Percentiles rank a stretch among this genome's conserved stretches.
Conservation (phyloP, 2,113 vertebrate genomes). For the Orycteropus afer region DNA sequence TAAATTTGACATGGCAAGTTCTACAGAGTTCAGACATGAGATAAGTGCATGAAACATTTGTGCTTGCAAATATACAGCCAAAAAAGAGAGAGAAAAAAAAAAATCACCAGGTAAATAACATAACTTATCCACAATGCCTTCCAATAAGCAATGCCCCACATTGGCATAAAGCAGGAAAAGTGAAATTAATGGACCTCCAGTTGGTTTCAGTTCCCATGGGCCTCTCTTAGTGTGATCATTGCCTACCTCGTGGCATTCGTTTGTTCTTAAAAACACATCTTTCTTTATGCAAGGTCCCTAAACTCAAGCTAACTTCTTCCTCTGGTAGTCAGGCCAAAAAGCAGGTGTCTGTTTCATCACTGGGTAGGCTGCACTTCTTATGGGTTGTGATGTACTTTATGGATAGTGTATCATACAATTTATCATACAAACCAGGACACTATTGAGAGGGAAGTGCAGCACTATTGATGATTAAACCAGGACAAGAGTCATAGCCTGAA, state of each 20-base stretch:
- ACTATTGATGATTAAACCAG: neutral
- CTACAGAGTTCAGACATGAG: neutral
- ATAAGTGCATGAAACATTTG: neutral
- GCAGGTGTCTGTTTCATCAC: neutral
- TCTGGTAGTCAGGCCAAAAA: neutral
- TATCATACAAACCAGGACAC: neutral
- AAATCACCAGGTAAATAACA: neutral
- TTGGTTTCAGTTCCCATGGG: no score
- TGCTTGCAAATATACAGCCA: neutral
- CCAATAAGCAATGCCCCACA: neutral
- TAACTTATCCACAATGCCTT: neutral
- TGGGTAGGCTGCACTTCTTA: neutral
- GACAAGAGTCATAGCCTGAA: neutral
- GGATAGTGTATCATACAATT: neutral
- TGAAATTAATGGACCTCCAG: neutral
- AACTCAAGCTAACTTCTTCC: neutral
- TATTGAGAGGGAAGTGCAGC: neutral
- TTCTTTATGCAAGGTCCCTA: neutral
- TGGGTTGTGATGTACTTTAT: neutral
- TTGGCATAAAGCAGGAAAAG: neutral
- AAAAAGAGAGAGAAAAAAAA: neutral
- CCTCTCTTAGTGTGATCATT: neutral
- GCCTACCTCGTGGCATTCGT: neutral
- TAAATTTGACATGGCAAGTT: neutral
- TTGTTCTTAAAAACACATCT: constrained; percentile 4